A percentile compares a stretch with the other conserved stretches of the same genome.
These are phyloP conservation scores for Dipodomys merriami DNA, from an alignment of 2,113 vertebrate species.

Conservation along the genomic window DNA sequence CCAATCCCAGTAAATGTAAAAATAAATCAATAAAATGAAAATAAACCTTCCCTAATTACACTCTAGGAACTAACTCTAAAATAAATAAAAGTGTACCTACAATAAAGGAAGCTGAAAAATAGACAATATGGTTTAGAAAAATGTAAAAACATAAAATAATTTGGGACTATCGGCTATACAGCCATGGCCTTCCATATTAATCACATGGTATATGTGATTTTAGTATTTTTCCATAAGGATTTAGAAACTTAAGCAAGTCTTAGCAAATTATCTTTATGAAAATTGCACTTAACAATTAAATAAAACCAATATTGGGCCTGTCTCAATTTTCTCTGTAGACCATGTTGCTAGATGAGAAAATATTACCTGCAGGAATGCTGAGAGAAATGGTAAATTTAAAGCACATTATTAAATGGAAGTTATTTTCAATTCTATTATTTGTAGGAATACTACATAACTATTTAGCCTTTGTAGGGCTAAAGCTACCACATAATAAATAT, in stretches of 20 bases:
- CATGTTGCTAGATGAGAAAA: background rate
- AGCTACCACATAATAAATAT: background rate
- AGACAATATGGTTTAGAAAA: background rate
- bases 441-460: no score
- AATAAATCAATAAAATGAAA: background rate
- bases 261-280: background rate
- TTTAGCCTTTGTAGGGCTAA: no score
- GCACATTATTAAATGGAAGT: background rate
- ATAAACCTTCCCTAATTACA: background rate
- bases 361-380: background rate
- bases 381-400: background rate
- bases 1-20: no score
- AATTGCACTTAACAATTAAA: background rate
- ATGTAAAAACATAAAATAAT: background rate
- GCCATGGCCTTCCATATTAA: background rate
- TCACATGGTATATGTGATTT: background rate
- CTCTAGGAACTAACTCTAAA: background rate
- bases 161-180: background rate
- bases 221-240: background rate
- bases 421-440: background rate
- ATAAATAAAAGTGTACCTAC: background rate
- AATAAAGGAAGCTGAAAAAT: background rate
- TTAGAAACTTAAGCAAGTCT: background rate
- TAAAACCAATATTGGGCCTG: background rate
- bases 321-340: background rate